Percentiles rank a stretch among this genome's conserved stretches.
These are phyloP conservation scores for Drepanosiphum platanoidis DNA, from an alignment of 2,888 invertebrate species.

Conservation along the genomic window DNA sequence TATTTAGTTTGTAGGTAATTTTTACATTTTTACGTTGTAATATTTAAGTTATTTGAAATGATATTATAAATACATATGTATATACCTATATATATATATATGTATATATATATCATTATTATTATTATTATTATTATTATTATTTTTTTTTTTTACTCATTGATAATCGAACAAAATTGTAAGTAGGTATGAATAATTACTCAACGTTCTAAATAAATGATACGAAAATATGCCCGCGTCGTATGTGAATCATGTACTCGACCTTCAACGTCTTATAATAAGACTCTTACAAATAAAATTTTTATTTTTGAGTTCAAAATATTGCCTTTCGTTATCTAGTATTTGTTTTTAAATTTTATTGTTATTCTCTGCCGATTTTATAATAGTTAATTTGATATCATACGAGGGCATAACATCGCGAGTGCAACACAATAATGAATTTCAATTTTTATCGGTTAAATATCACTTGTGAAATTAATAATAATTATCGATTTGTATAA, in stretches of 20 bases:
- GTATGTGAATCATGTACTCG: background rate
- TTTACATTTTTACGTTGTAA: slow-evolving; percentile 58
- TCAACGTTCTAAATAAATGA: background rate
- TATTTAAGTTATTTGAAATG: slow-evolving; percentile 42
- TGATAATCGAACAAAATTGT: slow-evolving; percentile 2
- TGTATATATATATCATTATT: slow-evolving; percentile 14
- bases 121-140: slow-evolving; percentile 35
- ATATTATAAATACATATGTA: slow-evolving; percentile 2
- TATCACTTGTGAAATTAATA: background rate
- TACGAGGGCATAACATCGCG: background rate
- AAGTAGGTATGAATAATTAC: slow-evolving; percentile 7
- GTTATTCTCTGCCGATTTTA: background rate
- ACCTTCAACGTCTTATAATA: background rate
- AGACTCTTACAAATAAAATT: too few relatives aligned
- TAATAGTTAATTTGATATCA: background rate
- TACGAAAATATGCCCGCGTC: background rate
- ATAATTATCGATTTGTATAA: slow-evolving; percentile 14
- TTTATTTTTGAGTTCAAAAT: background rate
- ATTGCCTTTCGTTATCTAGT: background rate
- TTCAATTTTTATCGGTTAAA: slow-evolving; percentile 2
- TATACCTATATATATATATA: background rate
- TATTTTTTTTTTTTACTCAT: too few relatives aligned
- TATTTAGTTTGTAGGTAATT: slow-evolving; percentile 60
- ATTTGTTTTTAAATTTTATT: background rate
- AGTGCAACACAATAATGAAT: background rate